Evolutionary conservation across 2,113 vertebrate species (phyloP).

Genomic region (Burhinus oedicnemus): DNA sequence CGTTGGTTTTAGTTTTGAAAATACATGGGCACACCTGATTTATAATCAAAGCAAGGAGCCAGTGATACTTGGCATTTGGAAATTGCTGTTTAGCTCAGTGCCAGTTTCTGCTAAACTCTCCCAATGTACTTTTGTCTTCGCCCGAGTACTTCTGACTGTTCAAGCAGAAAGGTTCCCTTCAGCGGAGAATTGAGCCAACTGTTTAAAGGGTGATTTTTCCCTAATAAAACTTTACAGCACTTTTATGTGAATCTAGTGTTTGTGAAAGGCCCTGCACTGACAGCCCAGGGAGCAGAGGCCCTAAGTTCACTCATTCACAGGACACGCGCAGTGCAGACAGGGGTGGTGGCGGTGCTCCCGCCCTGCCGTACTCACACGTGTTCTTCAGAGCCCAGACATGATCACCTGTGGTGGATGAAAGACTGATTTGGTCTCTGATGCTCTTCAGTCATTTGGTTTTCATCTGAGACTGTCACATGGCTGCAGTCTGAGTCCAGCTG

Average conservation of each 20-base stretch:
- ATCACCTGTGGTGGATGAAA: not conserved
- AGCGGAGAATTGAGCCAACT: not conserved
- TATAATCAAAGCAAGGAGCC: not conserved
- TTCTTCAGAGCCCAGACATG: not conserved
- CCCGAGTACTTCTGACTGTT: not conserved
- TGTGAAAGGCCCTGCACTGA: not conserved
- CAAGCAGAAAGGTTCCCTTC: conserved; percentile 24
- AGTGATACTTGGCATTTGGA: not conserved
- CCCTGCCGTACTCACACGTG: accelerated
- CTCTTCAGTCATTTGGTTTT: not conserved
- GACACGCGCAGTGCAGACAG: not conserved
- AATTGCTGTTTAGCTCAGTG: not conserved
- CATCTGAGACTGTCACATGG: not conserved
- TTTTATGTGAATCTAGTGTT: not conserved
- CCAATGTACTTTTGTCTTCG: not conserved
- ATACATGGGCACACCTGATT: not conserved
- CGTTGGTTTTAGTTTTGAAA: not conserved
- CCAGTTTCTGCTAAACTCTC: not conserved
- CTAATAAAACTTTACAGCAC: conserved; percentile 52
- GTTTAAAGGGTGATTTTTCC: conserved; percentile 44
- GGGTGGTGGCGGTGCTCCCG: not conserved
- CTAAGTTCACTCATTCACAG: not conserved
- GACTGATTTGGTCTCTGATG: not conserved
- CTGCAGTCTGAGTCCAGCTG: not conserved
- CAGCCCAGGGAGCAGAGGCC: not conserved